Evolutionary conservation across 2,113 vertebrate genomes (phyloP).

Genomic region (Eleginops maclovinus): DNA sequence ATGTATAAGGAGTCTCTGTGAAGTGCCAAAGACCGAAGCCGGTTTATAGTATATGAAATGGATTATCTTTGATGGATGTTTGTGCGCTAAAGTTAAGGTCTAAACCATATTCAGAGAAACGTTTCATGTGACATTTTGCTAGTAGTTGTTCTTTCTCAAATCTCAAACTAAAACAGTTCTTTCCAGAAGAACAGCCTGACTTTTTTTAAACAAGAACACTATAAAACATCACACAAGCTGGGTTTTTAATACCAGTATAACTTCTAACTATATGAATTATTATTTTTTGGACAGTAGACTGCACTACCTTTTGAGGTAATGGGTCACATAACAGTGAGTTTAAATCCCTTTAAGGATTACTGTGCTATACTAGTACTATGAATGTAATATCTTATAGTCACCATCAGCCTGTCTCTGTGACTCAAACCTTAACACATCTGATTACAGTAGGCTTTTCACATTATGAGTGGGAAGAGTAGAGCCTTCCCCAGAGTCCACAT

Average conservation of each 20-base stretch:
- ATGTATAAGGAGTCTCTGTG: background rate
- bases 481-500: background rate
- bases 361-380: background rate
- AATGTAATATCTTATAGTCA: background rate
- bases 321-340: background rate
- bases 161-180: background rate
- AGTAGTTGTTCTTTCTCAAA: background rate
- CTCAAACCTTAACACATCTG: constrained; percentile 2
- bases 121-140: background rate
- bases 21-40: background rate
- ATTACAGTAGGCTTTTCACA: background rate
- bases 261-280: no score
- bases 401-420: background rate
- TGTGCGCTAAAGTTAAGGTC: background rate
- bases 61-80: background rate
- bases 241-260: no score
- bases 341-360: background rate
- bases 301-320: background rate
- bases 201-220: background rate
- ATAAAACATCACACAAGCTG: no score
- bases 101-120: background rate
- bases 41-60: background rate
- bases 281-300: background rate
- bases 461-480: constrained; percentile 1
- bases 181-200: background rate